Evolutionary conservation across 2,797 vertebrate genomes (phyloP), one percentile per base, ranked within the genome.

Genomic region (Cossypha dichroa): DNA sequence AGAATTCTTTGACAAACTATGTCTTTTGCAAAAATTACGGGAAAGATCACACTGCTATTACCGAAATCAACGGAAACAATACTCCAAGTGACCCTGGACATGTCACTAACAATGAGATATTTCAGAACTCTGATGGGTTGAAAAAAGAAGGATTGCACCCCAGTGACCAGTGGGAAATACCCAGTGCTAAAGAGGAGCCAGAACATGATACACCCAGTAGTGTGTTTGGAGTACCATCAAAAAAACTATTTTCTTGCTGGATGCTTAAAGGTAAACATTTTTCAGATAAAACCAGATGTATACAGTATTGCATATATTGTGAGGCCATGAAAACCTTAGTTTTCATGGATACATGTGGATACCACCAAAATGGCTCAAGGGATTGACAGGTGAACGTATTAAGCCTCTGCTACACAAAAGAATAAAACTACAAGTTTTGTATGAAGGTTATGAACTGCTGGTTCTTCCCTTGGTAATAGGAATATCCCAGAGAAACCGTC

Each of bases 191-290:
- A 77, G 48, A 7, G 3, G 5, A 77, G 31, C 11, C 5, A 49
- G 16, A 67, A 62, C 8, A 17, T 22, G 18, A 3, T 23, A 46
- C 17, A 51, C 1, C 4, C 41, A 9, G 10, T 13, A 10, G 1
- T 31, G 8, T 72, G 13, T 59, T 22, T 81, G n/a, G 26, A 43
- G 40, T 6, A 64, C 11, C 2, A 52, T 0, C 21, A 38, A 38
- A 85, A 89, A 60, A 73, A 10, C 11, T 45, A 6, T 41, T 80
- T 74, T 9, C 38, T 91, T 59, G 8, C 8, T 3, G 1, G 8
- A 15, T 64, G 46, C 55, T 68, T 78, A 81, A 68, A 70, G 21
- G 10, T 40, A 91, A 85, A 34, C 6, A 16, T 15, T 75, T 81
- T 26, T 13, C 18, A 64, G 46, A 26, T 15, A 73, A 17, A 60